Conservation (phyloP, 2,113 vertebrate species). For the Limnothrissa miodon region DNA sequence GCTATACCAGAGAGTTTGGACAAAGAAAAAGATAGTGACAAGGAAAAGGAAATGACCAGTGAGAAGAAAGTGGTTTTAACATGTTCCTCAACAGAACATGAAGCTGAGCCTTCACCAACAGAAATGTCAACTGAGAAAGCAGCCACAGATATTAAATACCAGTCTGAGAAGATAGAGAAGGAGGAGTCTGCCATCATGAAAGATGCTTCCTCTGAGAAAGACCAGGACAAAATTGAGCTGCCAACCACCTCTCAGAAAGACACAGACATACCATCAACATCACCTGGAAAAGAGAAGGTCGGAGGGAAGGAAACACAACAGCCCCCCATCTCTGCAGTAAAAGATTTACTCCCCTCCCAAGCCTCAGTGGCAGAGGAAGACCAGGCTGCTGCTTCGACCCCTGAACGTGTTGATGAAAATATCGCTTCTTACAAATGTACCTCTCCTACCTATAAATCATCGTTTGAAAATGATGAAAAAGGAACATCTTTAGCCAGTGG, state of each 20-base stretch:
- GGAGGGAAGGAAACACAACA: constrained; percentile 20
- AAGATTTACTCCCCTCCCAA: constrained; percentile 55
- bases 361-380: constrained; percentile 41
- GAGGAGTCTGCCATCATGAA: neutral
- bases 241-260: neutral
- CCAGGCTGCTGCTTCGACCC: constrained; percentile 38
- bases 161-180: neutral
- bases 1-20: constrained; percentile 67
- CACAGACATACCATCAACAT: constrained; percentile 29
- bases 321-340: constrained; percentile 55
- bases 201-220: constrained; percentile 35
- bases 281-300: constrained; percentile 52
- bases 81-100: no score
- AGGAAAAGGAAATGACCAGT: constrained; percentile 51
- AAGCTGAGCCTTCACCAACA: no score
- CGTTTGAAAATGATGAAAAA: constrained; percentile 60
- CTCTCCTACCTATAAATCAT: constrained; percentile 48
- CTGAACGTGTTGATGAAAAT: constrained; percentile 65
- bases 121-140: neutral
- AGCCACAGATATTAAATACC: neutral
- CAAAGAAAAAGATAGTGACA: constrained; percentile 54
- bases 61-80: no score
- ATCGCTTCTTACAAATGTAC: constrained; percentile 63
- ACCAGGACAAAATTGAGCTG: constrained; percentile 32
- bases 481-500: constrained; percentile 56